Evolutionary conservation across 2,888 invertebrate genomes (phyloP).

Genomic region (Auanema freiburgensis): DNA sequence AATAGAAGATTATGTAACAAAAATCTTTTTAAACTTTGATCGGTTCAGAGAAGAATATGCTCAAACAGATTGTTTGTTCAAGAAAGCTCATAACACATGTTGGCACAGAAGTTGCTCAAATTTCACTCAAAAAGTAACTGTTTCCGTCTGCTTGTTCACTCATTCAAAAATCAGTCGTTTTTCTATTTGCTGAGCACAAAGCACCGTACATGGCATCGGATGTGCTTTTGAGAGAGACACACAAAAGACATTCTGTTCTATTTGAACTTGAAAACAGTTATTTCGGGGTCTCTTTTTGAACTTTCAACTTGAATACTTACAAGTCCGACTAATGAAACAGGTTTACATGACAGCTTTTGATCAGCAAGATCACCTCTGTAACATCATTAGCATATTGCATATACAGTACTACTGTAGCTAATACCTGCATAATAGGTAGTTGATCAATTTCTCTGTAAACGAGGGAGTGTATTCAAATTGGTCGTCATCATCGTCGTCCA

Average conservation of each 20-base stretch:
- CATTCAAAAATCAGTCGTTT: background rate
- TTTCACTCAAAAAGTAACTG: background rate
- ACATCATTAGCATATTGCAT: slow-evolving; percentile 1
- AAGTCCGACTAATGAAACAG: slow-evolving; percentile 43
- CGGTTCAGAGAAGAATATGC: background rate
- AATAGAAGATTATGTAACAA: slow-evolving; percentile 18
- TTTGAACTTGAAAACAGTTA: too few relatives aligned
- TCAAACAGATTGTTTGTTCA: slow-evolving; percentile 3
- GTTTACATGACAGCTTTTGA: slow-evolving; percentile 35
- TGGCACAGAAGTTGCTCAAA: slow-evolving; percentile 3
- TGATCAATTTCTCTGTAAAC: slow-evolving; percentile 42
- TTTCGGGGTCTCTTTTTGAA: background rate
- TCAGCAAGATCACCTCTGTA: slow-evolving; percentile 41
- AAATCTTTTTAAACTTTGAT: slow-evolving; percentile 7
- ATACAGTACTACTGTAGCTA: too few relatives aligned
- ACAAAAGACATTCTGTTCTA: too few relatives aligned
- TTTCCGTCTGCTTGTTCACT: background rate
- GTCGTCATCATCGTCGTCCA: slow-evolving; percentile 38
- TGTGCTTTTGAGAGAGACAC: too few relatives aligned
- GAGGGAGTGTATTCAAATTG: slow-evolving; percentile 40
- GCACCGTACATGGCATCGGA: too few relatives aligned
- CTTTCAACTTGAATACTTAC: slow-evolving; percentile 20
- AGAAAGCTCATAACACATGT: background rate
- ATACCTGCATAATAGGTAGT: slow-evolving; percentile 44
- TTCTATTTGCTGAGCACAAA: too few relatives aligned